Evolutionary conservation across 37 sponge, comb jelly and placozoan species (phyloP), one percentile per base, ranked within the genome.

Genomic region (Geodia barretti): DNA sequence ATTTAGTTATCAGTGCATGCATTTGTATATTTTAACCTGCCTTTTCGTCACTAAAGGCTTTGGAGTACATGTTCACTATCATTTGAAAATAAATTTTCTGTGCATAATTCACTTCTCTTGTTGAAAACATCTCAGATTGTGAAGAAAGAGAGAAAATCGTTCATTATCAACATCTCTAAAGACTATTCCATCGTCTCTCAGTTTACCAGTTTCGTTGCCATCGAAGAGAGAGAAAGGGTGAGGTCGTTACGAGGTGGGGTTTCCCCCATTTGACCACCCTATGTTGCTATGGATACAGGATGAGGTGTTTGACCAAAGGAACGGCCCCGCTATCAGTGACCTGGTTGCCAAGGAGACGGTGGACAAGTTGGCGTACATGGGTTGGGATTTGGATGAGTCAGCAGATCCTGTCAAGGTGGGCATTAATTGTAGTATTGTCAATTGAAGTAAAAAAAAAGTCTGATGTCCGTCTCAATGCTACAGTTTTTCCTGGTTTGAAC

Each of bases 201-300:
- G 86, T 98, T 93, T 83, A 98, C 98, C 62, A 98, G 99, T 82
- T 98, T 98, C 86, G 94, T 98, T 1, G 99, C 99, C 34, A 94
- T 98, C 60, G 99, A 98, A 43, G 87, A 91, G 80, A 85, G 99
- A 77, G 93, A 87, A 28, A 87, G 92, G 89, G 94, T 95, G 40
- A 67, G 76, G 19, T 58, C 19, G 19, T 58, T 21, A 11, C 19
- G 60, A 21, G 19, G 60, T 58, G 60, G 19, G 11, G 17, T 34
- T 60, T 31, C 54, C 74, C 25, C 54, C 25, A 36, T 2, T 4
- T 73, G 24, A 33, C 75, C 28, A 42, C 26, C 41, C 64, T 39
- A 67, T 47, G 71, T 40, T 28, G 68, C n/a, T 19, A 33, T 37
- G 20, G 43, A 26, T 73, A 54, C 54, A 94, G 94, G 91, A 70